These are phyloP conservation scores for Agrenia bidenticulata DNA, from an alignment of 2,888 invertebrate species.

Conservation along the genomic window DNA sequence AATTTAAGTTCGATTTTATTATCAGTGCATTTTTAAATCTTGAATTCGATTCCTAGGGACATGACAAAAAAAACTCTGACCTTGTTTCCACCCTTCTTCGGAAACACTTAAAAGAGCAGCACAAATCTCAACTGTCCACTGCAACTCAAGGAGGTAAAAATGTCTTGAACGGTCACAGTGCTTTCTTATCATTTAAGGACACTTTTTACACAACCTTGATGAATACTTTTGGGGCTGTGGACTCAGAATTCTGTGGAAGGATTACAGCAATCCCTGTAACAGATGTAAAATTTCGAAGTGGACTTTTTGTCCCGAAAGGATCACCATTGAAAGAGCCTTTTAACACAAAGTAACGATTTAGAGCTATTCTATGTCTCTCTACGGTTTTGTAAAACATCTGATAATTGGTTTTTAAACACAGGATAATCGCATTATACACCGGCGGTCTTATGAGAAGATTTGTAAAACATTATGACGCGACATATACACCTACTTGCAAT, in stretches of 20 bases:
- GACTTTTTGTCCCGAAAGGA: constrained; percentile 32
- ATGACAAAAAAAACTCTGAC: neutral
- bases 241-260: constrained; percentile 20
- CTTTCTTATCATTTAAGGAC: constrained; percentile 28
- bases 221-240: constrained; percentile 8
- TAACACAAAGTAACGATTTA: constrained; percentile 26
- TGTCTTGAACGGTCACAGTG: constrained; percentile 10
- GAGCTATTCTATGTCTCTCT: no score
- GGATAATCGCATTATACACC: constrained; percentile 19
- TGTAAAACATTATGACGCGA: constrained; percentile 23
- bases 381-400: no score
- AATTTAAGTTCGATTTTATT: no score
- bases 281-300: constrained; percentile 20
- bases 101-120: neutral
- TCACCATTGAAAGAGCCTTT: constrained; percentile 33
- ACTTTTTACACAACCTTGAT: constrained; percentile 30
- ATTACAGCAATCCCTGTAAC: constrained; percentile 24
- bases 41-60: no score
- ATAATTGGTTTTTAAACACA: constrained; percentile 1
- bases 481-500: constrained; percentile 25
- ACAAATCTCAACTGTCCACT: neutral
- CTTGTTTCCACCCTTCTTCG: neutral
- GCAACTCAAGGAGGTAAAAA: constrained; percentile 8
- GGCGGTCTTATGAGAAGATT: constrained; percentile 27
- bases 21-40: no score